phyloP scores from a whole-genome alignment of 2,797 vertebrate species.

The Enoplosus armatus region DNA sequence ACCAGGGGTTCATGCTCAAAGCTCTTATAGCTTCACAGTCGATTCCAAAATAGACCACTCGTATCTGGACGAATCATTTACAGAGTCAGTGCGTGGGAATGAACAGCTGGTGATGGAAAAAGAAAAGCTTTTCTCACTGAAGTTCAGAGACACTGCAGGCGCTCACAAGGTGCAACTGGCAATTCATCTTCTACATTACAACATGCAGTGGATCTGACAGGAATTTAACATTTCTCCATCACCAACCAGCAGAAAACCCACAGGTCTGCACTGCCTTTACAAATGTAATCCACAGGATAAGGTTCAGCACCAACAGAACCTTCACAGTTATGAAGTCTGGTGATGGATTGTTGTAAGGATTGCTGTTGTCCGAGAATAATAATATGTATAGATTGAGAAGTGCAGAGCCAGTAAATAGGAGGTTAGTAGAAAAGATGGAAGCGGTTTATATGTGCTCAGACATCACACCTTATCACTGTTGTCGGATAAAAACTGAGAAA shows the following conservation, averaged over 20 bases:
- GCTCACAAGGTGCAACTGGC: neutral
- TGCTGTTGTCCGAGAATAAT: neutral
- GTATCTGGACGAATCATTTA: conserved; percentile 76
- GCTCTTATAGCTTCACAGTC: conserved; percentile 61
- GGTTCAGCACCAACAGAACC: conserved; percentile 3
- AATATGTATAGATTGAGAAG: neutral
- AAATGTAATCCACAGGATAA: neutral
- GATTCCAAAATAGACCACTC: neutral
- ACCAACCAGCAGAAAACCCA: neutral
- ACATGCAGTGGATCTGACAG: neutral
- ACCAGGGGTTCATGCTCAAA: neutral
- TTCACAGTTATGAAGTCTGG: neutral
- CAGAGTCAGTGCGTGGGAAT: conserved; percentile 62
- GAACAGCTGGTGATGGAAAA: conserved; percentile 66
- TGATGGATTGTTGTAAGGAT: neutral
- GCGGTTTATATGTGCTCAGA: neutral
- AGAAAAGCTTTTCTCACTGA: neutral
- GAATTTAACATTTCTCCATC: neutral
- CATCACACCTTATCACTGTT: conserved; percentile 1
- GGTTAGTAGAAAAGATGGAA: conserved; percentile 11
- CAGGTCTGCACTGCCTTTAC: neutral
- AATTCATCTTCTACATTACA: neutral
- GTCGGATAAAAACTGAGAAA: conserved; percentile 22
- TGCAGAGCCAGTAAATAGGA: neutral
- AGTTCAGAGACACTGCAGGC: neutral